Conservation (phyloP, 2,888 invertebrate genomes). For the Therioaphis trifolii region DNA sequence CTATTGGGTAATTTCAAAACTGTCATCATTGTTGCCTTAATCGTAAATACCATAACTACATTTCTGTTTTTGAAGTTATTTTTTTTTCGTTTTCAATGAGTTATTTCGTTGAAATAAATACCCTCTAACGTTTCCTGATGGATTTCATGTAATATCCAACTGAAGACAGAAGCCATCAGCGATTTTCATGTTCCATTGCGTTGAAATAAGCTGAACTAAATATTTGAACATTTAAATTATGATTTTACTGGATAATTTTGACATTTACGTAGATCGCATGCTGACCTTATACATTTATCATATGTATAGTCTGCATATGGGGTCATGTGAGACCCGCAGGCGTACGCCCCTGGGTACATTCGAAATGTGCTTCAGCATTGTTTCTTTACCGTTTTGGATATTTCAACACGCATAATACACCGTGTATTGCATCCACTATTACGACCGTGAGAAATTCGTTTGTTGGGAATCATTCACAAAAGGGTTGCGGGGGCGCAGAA, state of each 20-base stretch:
- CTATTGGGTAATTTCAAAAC: slow-evolving; percentile 34
- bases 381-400: slow-evolving; percentile 6
- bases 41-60: background rate
- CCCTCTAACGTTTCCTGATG: background rate
- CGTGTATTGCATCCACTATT: background rate
- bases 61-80: background rate
- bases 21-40: background rate
- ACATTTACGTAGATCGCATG: background rate
- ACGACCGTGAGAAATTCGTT: slow-evolving; percentile 54
- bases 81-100: background rate
- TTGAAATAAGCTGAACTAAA: background rate
- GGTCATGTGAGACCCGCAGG: background rate
- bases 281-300: no score
- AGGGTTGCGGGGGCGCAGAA: slow-evolving; percentile 44
- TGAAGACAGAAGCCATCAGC: background rate
- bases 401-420: background rate
- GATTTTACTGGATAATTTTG: background rate
- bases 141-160: background rate
- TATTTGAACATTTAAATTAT: background rate
- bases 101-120: background rate
- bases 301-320: no score
- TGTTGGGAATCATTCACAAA: slow-evolving; percentile 15
- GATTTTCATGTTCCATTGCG: no score
- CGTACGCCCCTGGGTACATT: background rate
- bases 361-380: background rate